Conservation (phyloP, 2,888 invertebrate genomes). For the Sinelater perroti region DNA sequence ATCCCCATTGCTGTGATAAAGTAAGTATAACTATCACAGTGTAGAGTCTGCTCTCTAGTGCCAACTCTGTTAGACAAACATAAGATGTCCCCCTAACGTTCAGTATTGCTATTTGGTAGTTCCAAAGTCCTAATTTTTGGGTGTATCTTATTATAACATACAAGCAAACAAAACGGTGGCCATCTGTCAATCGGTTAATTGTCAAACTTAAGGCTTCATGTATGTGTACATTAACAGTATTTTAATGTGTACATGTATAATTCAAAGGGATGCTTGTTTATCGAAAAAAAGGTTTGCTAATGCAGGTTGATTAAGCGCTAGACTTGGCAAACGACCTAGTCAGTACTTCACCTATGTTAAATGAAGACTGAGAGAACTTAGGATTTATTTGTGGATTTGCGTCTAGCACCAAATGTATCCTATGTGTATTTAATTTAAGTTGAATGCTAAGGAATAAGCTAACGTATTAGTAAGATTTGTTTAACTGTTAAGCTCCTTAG, state of each 20-base stretch:
- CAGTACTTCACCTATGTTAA: conserved; percentile 34
- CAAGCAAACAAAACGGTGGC: conserved; percentile 4
- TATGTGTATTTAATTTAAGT: conserved; percentile 35
- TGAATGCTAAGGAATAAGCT: conserved; percentile 12
- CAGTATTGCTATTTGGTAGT: conserved; percentile 21
- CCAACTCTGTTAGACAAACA: conserved; percentile 41
- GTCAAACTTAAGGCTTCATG: no score
- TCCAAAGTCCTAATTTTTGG: not conserved
- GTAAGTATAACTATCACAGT: conserved; percentile 52
- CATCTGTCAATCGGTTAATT: no score
- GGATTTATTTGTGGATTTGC: conserved; percentile 33
- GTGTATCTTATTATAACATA: conserved; percentile 5
- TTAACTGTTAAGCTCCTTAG: not conserved
- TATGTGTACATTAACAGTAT: conserved; percentile 1
- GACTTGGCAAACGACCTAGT: conserved; percentile 34
- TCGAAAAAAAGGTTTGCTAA: not conserved
- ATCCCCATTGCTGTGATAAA: conserved; percentile 50
- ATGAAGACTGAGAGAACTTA: conserved; percentile 34
- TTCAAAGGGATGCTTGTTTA: not conserved
- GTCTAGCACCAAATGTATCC: conserved; percentile 32
- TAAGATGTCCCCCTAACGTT: conserved; percentile 11
- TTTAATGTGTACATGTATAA: conserved; percentile 1
- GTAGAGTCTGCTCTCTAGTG: conserved; percentile 53
- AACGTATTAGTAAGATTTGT: conserved; percentile 8
- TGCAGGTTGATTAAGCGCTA: conserved; percentile 2